Evolutionary conservation across 2,113 vertebrate species (phyloP).

Genomic region (Pangasianodon gigas): DNA sequence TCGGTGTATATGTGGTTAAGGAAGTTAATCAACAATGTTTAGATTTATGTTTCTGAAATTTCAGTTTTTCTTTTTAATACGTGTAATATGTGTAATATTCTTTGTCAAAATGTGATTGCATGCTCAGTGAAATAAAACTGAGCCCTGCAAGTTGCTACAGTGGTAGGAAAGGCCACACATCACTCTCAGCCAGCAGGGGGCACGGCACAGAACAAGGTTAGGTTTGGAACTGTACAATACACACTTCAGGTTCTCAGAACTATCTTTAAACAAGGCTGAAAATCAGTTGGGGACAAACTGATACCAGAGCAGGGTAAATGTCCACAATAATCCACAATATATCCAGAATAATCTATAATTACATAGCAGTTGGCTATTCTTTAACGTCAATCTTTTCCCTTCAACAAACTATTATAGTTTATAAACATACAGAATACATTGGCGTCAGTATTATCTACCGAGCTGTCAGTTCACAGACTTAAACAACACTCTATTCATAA

Average conservation of each 20-base stretch:
- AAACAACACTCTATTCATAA: neutral
- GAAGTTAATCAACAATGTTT: neutral
- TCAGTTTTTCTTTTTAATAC: neutral
- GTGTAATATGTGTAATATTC: neutral
- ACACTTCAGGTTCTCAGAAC: neutral
- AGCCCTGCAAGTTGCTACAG: neutral
- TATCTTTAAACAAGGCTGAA: conserved; percentile 22
- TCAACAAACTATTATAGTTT: neutral
- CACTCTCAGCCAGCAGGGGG: conserved; percentile 24
- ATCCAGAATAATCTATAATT: conserved; percentile 8
- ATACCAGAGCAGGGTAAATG: neutral
- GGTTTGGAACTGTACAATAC: neutral
- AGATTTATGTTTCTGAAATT: neutral
- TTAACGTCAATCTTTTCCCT: neutral
- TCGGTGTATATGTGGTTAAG: neutral
- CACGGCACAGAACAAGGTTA: neutral
- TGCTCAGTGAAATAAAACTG: neutral
- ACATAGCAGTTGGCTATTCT: neutral
- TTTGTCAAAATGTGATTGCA: neutral
- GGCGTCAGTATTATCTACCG: neutral
- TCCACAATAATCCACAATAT: neutral
- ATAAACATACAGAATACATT: neutral
- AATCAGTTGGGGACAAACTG: conserved; percentile 26
- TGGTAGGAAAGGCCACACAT: conserved; percentile 6
- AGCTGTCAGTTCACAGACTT: neutral